Conservation (phyloP, 2,888 invertebrate species). For the Caenorhabditis afra region DNA sequence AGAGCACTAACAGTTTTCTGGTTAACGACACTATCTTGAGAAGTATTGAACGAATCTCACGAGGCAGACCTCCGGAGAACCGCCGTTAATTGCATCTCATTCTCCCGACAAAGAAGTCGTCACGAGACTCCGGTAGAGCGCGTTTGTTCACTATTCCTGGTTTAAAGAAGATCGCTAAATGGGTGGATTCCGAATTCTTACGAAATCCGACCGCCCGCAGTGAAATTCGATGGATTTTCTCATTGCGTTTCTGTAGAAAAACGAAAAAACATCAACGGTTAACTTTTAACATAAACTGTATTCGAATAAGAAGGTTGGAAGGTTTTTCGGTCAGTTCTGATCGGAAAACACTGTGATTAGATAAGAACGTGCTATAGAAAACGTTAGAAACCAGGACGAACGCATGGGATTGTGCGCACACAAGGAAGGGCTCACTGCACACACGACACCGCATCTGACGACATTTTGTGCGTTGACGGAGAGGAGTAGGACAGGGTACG, state of each 20-base stretch:
- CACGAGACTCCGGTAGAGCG: constrained; percentile 17
- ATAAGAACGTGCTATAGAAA: too few species aligned
- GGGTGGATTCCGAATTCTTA: too few species aligned
- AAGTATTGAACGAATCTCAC: not conserved
- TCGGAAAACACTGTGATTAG: too few species aligned
- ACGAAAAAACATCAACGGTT: too few species aligned
- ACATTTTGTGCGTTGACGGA: constrained; percentile 10
- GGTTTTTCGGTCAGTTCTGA: too few species aligned
- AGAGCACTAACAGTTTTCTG: not conserved
- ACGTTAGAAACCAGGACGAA: not conserved
- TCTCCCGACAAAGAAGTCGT: not conserved
- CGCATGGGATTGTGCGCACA: constrained; percentile 9
- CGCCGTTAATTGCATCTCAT: constrained; percentile 3
- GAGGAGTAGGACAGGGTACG: not conserved
- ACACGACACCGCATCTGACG: constrained; percentile 28
- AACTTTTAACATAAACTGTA: too few species aligned
- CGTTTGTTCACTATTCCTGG: constrained; percentile 3
- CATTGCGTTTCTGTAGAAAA: too few species aligned
- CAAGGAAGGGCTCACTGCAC: constrained; percentile 14
- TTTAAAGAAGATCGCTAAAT: not conserved
- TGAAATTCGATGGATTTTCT: too few species aligned
- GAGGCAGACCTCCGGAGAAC: not conserved
- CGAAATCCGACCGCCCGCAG: too few species aligned
- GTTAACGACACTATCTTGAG: not conserved
- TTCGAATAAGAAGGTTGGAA: too few species aligned